Evolutionary conservation across 2,888 invertebrate genomes (phyloP), one percentile per base, ranked within the genome.

Genomic region (Atherix ibis): DNA sequence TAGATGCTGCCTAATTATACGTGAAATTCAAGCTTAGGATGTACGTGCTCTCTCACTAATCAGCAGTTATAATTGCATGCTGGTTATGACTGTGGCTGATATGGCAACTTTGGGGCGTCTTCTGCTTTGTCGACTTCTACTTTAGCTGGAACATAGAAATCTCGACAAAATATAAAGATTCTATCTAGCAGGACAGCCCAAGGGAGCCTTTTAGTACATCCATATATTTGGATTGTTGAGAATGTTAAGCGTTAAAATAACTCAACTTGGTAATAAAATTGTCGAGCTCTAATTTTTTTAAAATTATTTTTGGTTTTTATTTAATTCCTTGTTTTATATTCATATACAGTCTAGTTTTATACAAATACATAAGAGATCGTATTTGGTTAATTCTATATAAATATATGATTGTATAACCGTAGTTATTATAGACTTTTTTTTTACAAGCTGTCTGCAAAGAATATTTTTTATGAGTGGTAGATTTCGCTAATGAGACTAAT

Each of bases 41-140:
- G 35, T 35, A 39, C 41, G 41, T 41, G 41, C 38, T 41, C 31
- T 41, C 31, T 32, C 39, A 41, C 41, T 41, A 41, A 41, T 41
- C 41, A 41, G 41, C 39, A 41, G 33, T 36, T 41, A 39, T 41
- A 41, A 41, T 41, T 41, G 36, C 36, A 26, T 32, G 32, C 30
- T 30, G 24, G 30, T 22, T 8, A n/a, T n/a, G n/a, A n/a, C n/a
- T n/a, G n/a, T n/a, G n/a, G n/a, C n/a, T n/a, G n/a, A n/a, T n/a
- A n/a, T n/a, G n/a, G n/a, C n/a, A n/a, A n/a, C n/a, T n/a, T n/a
- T n/a, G n/a, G n/a, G n/a, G n/a, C n/a, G n/a, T n/a, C n/a, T n/a
- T n/a, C n/a, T n/a, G n/a, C n/a, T n/a, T n/a, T n/a, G n/a, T n/a
- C n/a, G n/a, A n/a, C n/a, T n/a, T n/a, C n/a, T n/a, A n/a, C n/a